A percentile compares a stretch with the other conserved stretches of the same genome.
phyloP scores from a whole-genome alignment of 2,888 invertebrate species.

The Drosophila kuntzei region DNA sequence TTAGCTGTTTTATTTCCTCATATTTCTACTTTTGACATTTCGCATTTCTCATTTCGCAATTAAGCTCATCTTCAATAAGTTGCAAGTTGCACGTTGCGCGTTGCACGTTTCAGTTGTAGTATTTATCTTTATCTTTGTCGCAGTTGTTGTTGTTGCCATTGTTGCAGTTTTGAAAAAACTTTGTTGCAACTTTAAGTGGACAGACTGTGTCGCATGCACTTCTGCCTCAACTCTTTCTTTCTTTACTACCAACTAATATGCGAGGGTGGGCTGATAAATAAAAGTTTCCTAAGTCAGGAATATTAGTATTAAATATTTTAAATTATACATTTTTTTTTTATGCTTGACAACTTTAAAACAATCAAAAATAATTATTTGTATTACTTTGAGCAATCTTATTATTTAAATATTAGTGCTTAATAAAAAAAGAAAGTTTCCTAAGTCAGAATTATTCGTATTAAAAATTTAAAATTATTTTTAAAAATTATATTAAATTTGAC shows the following conservation, averaged over 20 bases:
- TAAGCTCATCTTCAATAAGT: constrained; percentile 18
- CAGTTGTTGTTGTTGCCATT: constrained; percentile 14
- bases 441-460: no score
- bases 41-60: constrained; percentile 8
- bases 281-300: no score
- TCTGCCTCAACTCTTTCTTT: constrained; percentile 47
- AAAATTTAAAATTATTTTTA: no score
- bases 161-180: constrained; percentile 43
- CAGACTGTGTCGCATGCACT: constrained; percentile 48
- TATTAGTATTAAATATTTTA: no score
- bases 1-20: constrained; percentile 17
- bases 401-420: no score
- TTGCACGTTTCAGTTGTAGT: constrained; percentile 6
- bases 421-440: no score
- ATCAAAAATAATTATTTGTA: no score
- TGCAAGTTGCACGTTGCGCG: constrained; percentile 5
- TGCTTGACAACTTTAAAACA: no score
- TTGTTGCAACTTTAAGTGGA: constrained; percentile 62
- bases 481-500: no score
- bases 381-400: no score
- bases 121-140: background rate
- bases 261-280: background rate
- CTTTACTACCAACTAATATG: constrained; percentile 18
- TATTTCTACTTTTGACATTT: constrained; percentile 12
- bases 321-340: no score